Conservation (phyloP, 1,140 invertebrate species). For the Bombus confusus region DNA sequence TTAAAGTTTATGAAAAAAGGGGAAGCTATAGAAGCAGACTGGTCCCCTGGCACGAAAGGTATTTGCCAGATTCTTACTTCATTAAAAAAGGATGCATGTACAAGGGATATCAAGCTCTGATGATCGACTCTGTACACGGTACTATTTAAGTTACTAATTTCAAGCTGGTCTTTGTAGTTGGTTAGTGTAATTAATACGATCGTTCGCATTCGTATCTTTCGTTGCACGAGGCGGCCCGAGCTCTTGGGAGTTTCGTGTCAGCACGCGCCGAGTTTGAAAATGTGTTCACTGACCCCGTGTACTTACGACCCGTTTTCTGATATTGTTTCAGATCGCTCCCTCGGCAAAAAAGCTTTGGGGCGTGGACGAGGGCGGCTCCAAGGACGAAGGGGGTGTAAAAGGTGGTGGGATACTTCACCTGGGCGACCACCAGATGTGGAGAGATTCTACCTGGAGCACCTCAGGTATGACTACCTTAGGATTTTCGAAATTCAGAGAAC, state of each 20-base stretch:
- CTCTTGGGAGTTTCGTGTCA: slow-evolving; percentile 50
- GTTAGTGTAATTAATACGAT: slow-evolving; percentile 47
- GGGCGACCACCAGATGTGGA: slow-evolving; percentile 92
- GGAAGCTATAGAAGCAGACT: background rate
- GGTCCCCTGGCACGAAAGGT: background rate
- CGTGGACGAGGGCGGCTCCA: slow-evolving; percentile 89
- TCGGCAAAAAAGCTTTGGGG: slow-evolving; percentile 94
- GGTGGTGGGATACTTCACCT: slow-evolving; percentile 88
- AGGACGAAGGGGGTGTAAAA: slow-evolving; percentile 84
- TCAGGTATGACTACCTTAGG: slow-evolving; percentile 84
- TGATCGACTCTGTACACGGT: background rate
- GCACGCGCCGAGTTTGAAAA: slow-evolving; percentile 24
- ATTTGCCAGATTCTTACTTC: background rate
- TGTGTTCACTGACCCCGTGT: slow-evolving; percentile 46
- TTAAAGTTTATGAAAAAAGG: too few relatives aligned
- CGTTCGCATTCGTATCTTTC: slow-evolving; percentile 9
- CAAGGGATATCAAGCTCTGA: background rate
- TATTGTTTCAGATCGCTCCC: slow-evolving; percentile 89
- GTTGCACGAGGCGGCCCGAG: background rate
- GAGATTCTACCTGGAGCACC: slow-evolving; percentile 93
- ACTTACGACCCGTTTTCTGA: slow-evolving; percentile 63
- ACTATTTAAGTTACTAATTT: too few relatives aligned
- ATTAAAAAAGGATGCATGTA: background rate
- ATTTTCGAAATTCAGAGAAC: background rate
- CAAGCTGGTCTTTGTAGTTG: slow-evolving; percentile 23